These are phyloP conservation scores for Pocillopora damicornis DNA, from an alignment of 64 coral and sea anemone genomes.

Conservation along the genomic window DNA sequence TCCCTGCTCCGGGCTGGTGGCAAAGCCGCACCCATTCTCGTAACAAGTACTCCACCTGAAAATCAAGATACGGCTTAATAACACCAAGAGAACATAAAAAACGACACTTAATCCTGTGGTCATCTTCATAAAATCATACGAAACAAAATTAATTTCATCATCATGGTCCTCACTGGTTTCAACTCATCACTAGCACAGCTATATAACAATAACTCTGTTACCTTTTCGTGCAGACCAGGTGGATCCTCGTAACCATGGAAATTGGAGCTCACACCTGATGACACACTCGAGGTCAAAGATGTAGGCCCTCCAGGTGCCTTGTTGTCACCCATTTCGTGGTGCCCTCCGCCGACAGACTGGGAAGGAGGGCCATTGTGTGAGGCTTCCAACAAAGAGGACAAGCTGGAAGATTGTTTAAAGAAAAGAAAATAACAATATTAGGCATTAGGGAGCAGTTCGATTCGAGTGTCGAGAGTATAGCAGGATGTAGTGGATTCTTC, in stretches of 20 bases:
- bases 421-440: not conserved
- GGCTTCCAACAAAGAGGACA: constrained; percentile 73
- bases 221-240: constrained; percentile 97
- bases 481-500: too few species aligned
- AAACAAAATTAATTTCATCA: too few species aligned
- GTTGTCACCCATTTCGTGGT: constrained; percentile 88
- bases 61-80: not conserved
- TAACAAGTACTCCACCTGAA: constrained; percentile 92
- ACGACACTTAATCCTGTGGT: not conserved
- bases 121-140: too few species aligned
- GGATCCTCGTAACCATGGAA: constrained; percentile 87
- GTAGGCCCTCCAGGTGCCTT: constrained; percentile 89
- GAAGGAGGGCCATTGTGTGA: constrained; percentile 54
- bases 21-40: constrained; percentile 96
- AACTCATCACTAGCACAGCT: not conserved
- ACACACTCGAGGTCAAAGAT: constrained; percentile 54
- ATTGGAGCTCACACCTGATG: constrained; percentile 23
- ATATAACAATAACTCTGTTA: not conserved
- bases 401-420: constrained; percentile 8
- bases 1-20: constrained; percentile 96
- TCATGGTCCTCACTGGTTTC: too few species aligned
- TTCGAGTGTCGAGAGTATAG: too few species aligned
- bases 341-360: not conserved
- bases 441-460: not conserved
- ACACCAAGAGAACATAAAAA: not conserved